phyloP scores from a whole-genome alignment of 2,113 vertebrate genomes.

The Sorex fumeus region DNA sequence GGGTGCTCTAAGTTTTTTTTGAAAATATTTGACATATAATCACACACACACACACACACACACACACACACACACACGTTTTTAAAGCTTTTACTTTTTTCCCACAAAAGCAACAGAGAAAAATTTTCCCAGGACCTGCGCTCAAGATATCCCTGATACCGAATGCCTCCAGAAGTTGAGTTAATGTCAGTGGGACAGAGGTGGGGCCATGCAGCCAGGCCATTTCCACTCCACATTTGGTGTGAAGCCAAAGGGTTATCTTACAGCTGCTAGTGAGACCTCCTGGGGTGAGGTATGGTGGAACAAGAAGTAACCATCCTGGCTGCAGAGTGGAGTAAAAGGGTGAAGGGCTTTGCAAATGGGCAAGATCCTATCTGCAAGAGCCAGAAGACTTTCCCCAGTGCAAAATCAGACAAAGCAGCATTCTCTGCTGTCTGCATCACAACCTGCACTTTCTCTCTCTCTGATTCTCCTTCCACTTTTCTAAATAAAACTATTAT shows the following conservation, averaged over 20 bases:
- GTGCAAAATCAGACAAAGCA: conserved; percentile 29
- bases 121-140: conserved; percentile 75
- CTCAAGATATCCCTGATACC: conserved; percentile 64
- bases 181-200: conserved; percentile 48
- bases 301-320: neutral
- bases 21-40: conserved; percentile 52
- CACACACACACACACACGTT: neutral
- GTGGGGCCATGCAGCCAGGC: conserved; percentile 63
- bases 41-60: neutral
- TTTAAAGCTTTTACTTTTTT: neutral
- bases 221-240: conserved; percentile 67
- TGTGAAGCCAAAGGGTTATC: conserved; percentile 62
- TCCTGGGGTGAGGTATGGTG: neutral
- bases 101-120: conserved; percentile 48
- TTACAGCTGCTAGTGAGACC: conserved; percentile 60
- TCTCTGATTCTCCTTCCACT: too few relatives aligned
- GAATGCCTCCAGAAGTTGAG: conserved; percentile 10
- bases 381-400: conserved; percentile 10
- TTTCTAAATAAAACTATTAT: conserved; percentile 4
- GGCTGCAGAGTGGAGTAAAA: neutral
- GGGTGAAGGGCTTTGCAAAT: neutral
- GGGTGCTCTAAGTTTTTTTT: conserved; percentile 48
- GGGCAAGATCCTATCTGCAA: conserved; percentile 1
- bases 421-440: too few relatives aligned
- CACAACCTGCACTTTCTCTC: too few relatives aligned